Percentiles rank a stretch among this genome's conserved stretches.
These are phyloP conservation scores for Silurus asotus DNA, from an alignment of 2,113 vertebrate genomes.

Conservation along the genomic window DNA sequence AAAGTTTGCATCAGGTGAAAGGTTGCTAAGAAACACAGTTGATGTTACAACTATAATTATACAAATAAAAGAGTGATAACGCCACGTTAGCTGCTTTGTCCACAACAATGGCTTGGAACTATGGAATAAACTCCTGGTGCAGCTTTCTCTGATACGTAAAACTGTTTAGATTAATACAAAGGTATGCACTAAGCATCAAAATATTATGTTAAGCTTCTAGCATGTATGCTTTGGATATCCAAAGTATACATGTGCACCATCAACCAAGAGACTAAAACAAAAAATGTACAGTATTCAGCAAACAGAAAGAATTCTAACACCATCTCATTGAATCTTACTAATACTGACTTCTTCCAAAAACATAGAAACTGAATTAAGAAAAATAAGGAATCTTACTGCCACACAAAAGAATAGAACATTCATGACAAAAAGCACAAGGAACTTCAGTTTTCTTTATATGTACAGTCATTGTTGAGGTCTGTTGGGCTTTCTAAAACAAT, in stretches of 20 bases:
- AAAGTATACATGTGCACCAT: neutral
- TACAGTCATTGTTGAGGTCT: neutral
- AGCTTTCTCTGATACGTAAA: neutral
- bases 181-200: neutral
- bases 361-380: neutral
- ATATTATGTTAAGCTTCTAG: neutral
- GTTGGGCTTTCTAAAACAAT: neutral
- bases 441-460: neutral
- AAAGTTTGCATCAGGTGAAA: neutral
- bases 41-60: neutral
- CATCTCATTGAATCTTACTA: neutral
- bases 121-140: neutral
- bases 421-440: constrained; percentile 3
- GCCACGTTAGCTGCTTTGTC: neutral
- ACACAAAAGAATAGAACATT: neutral
- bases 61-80: neutral
- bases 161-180: neutral
- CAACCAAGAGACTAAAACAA: neutral
- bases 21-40: constrained; percentile 8
- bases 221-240: neutral
- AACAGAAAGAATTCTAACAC: neutral
- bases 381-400: neutral
- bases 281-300: neutral
- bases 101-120: neutral
- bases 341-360: neutral